phyloP scores from a whole-genome alignment of 2,113 vertebrate species.

The Campylomormyrus tamandua region DNA sequence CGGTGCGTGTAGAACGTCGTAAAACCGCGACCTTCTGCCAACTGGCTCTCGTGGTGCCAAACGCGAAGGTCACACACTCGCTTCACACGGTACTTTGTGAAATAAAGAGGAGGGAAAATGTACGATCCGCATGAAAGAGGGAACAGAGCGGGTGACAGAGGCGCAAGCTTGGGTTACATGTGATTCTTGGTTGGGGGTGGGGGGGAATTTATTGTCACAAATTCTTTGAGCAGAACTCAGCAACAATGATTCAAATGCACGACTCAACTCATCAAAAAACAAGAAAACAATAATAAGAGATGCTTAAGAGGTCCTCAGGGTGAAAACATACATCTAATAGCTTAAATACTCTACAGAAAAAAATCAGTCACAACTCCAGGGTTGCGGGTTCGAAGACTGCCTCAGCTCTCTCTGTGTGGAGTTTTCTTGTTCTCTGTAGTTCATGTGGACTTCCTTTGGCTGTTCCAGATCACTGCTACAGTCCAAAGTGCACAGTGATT shows the following conservation, averaged over 20 bases:
- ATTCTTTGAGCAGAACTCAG: constrained; percentile 37
- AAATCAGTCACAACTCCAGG: not conserved
- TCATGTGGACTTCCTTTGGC: not conserved
- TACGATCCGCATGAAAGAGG: constrained; percentile 26
- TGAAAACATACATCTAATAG: not conserved
- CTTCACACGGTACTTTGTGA: not conserved
- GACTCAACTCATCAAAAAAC: constrained; percentile 35
- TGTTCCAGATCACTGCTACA: not conserved
- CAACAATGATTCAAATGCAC: constrained; percentile 53
- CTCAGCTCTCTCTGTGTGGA: not conserved
- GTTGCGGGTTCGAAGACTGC: not conserved
- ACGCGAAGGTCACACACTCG: not conserved
- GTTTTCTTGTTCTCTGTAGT: not conserved
- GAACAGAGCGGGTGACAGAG: constrained; percentile 30
- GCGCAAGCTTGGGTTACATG: constrained; percentile 14
- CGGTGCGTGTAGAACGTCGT: not conserved
- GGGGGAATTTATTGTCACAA: constrained; percentile 47
- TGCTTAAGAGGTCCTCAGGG: not conserved
- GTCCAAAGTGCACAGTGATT: not conserved
- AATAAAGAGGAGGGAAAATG: not conserved
- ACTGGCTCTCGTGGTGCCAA: not conserved
- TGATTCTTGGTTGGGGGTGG: constrained; percentile 46
- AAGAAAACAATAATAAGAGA: not conserved
- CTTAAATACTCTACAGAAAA: not conserved
- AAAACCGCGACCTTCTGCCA: not conserved